These are phyloP conservation scores for Cetonia aurata DNA, from an alignment of 2,888 invertebrate genomes.

Conservation along the genomic window DNA sequence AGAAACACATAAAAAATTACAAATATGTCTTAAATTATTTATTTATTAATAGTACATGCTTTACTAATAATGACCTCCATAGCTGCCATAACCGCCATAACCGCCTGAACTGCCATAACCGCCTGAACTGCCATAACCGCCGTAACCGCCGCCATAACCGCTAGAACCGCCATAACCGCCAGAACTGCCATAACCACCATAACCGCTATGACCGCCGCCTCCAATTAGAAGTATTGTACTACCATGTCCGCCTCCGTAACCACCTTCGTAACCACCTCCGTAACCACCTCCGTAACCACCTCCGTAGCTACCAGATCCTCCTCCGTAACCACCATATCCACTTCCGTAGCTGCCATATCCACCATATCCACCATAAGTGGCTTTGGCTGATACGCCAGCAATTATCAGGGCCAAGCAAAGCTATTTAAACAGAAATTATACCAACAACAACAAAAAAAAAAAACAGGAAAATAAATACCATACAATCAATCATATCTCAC, in stretches of 20 bases:
- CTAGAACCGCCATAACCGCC: slow-evolving; percentile 5
- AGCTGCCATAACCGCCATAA: slow-evolving; percentile 19
- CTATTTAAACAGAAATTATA: background rate
- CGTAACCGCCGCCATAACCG: slow-evolving; percentile 31
- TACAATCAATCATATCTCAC: background rate
- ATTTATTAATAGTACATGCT: slow-evolving; percentile 6
- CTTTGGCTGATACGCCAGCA: slow-evolving; percentile 17
- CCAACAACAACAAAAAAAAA: too few relatives aligned
- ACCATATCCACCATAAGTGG: slow-evolving; percentile 25
- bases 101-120: slow-evolving; percentile 24
- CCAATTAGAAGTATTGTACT: too few relatives aligned
- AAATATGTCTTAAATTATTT: background rate
- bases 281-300: slow-evolving; percentile 27
- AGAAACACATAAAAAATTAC: background rate
- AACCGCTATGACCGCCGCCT: slow-evolving; percentile 12
- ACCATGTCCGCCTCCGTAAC: slow-evolving; percentile 7
- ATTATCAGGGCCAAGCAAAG: slow-evolving; percentile 10
- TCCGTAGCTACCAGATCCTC: slow-evolving; percentile 27
- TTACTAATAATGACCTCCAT: slow-evolving; percentile 4
- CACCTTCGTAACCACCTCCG: background rate
- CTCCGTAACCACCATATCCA: slow-evolving; percentile 30
- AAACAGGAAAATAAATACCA: background rate
- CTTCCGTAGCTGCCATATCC: slow-evolving; percentile 2
- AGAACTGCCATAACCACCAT: slow-evolving; percentile 15
- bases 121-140: too few relatives aligned